These are phyloP conservation scores for Mastigias papua DNA, from an alignment of 30 jellyfish, hydroid and myxozoan species.

Conservation along the genomic window DNA sequence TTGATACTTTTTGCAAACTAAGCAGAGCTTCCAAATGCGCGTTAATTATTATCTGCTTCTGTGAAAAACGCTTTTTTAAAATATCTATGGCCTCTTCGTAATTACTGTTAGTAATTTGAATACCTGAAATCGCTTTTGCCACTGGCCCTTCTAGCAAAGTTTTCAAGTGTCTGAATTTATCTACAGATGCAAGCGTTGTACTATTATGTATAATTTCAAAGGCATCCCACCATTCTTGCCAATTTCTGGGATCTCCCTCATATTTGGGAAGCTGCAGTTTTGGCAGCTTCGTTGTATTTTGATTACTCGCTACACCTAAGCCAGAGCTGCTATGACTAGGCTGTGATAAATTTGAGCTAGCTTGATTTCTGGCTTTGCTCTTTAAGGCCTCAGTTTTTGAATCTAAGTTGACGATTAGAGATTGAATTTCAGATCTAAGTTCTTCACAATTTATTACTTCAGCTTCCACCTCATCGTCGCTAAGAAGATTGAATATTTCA, in stretches of 20 bases:
- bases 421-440: constrained; percentile 53
- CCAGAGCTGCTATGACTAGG: background rate
- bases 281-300: constrained; percentile 42
- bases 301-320: constrained; percentile 1
- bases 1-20: background rate
- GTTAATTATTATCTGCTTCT: constrained; percentile 34
- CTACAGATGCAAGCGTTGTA: constrained; percentile 18
- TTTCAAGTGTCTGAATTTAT: constrained; percentile 29
- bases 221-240: constrained; percentile 66
- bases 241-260: constrained; percentile 38
- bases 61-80: constrained; percentile 27
- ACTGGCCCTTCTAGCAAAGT: constrained; percentile 38
- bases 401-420: constrained; percentile 18
- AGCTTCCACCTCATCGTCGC: constrained; percentile 37
- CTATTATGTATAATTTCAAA: constrained; percentile 5
- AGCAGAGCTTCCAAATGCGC: constrained; percentile 41
- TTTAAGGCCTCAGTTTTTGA: constrained; percentile 3
- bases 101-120: constrained; percentile 23
- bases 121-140: constrained; percentile 41
- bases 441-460: constrained; percentile 39
- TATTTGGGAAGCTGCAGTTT: constrained; percentile 30
- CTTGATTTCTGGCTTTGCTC: constrained; percentile 9
- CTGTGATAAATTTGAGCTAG: background rate
- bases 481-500: constrained; percentile 27
- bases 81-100: constrained; percentile 24